These are phyloP conservation scores for Globicephala melas DNA, from an alignment of 2,113 vertebrate genomes.

Conservation along the genomic window DNA sequence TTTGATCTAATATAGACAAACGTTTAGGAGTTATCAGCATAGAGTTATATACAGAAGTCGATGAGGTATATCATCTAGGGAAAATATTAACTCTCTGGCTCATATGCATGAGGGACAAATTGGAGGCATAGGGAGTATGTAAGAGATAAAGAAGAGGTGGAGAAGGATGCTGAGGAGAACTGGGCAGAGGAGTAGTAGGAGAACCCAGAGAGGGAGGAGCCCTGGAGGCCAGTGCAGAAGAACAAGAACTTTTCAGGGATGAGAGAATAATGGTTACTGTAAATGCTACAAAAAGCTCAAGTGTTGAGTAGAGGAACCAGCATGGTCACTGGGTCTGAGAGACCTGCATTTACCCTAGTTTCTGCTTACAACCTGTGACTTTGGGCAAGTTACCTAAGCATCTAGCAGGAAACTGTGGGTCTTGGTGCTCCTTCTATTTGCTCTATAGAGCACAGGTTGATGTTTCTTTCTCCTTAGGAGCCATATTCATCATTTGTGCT, in stretches of 20 bases:
- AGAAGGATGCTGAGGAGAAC: not conserved
- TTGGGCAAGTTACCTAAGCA: not conserved
- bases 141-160: conserved; percentile 50
- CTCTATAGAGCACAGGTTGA: not conserved
- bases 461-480: not conserved
- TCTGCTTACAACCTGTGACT: not conserved
- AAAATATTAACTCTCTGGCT: not conserved
- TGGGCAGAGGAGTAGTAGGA: not conserved
- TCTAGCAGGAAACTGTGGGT: not conserved
- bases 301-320: not conserved
- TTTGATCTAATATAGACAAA: not conserved
- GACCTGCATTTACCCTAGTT: not conserved
- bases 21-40: not conserved
- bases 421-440: not conserved
- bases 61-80: not conserved
- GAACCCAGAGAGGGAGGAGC: not conserved
- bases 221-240: not conserved
- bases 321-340: not conserved
- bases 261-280: not conserved
- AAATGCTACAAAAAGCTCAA: not conserved
- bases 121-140: not conserved
- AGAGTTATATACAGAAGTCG: not conserved
- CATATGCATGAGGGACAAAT: not conserved
- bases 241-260: not conserved
- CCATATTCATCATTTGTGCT: not conserved